These are phyloP conservation scores for Saccopteryx bilineata DNA, from an alignment of 2,113 vertebrate species.

Conservation along the genomic window DNA sequence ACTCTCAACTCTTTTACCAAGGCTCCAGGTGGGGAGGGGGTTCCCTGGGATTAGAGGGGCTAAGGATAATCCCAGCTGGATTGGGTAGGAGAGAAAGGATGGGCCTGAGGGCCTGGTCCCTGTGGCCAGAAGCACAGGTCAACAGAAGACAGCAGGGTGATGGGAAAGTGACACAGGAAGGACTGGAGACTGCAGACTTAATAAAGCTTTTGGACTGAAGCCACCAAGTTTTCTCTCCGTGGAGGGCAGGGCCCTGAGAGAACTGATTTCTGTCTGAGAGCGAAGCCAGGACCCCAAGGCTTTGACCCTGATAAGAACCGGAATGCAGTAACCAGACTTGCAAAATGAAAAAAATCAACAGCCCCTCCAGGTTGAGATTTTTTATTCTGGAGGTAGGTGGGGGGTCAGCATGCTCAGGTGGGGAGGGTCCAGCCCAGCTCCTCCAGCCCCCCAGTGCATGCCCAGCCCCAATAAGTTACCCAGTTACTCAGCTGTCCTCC, in stretches of 20 bases:
- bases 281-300: background rate
- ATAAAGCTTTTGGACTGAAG: slow-evolving; percentile 71
- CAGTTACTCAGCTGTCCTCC: slow-evolving; percentile 62
- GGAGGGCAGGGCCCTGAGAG: background rate
- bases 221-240: background rate
- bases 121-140: background rate
- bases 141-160: background rate
- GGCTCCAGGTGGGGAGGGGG: background rate
- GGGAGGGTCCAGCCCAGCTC: slow-evolving; percentile 78
- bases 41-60: background rate
- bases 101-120: background rate
- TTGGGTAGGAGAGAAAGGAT: background rate
- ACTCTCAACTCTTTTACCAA: background rate
- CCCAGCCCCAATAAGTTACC: slow-evolving; percentile 79
- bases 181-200: slow-evolving; percentile 1
- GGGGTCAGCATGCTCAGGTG: slow-evolving; percentile 78
- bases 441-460: slow-evolving; percentile 71
- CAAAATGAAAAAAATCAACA: background rate
- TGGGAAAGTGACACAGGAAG: background rate
- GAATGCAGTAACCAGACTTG: background rate
- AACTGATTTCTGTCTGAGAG: background rate
- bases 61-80: background rate
- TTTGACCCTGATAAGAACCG: background rate
- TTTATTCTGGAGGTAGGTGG: slow-evolving; percentile 82
- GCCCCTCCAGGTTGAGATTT: slow-evolving; percentile 27